phyloP scores from a whole-genome alignment of 2,888 invertebrate species.

The Phortica okadai region DNA sequence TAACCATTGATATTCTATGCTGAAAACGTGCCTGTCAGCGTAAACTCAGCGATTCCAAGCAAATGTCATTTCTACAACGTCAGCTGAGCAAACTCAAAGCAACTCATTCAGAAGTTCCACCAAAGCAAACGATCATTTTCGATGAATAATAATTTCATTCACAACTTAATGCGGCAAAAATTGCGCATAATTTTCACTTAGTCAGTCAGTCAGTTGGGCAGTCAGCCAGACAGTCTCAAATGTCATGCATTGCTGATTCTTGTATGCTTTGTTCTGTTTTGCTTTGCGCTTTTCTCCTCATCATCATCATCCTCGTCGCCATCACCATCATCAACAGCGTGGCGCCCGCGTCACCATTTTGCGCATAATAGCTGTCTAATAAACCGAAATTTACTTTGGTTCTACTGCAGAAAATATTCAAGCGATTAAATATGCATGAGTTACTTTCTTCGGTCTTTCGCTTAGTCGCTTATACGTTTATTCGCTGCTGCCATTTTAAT shows the following conservation, averaged over 20 bases:
- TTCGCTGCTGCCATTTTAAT: neutral
- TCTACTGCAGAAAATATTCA: slow-evolving; percentile 13
- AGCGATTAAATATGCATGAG: slow-evolving; percentile 29
- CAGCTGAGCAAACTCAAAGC: neutral
- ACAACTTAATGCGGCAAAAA: slow-evolving; percentile 24
- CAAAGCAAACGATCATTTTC: neutral
- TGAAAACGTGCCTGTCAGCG: slow-evolving; percentile 31
- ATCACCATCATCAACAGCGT: neutral
- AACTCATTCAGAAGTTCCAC: neutral
- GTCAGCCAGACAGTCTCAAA: neutral
- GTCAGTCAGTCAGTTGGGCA: neutral
- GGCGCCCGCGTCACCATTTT: slow-evolving; percentile 5
- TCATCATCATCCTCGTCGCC: neutral
- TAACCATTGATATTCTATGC: slow-evolving; percentile 23
- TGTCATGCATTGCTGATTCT: neutral
- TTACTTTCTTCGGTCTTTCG: neutral
- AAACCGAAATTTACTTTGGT: slow-evolving; percentile 19
- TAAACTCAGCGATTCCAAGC: neutral
- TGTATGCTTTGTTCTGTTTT: neutral
- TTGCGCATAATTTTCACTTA: slow-evolving; percentile 21
- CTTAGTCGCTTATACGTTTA: neutral
- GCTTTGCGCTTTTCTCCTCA: neutral
- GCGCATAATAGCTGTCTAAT: slow-evolving; percentile 31
- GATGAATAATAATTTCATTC: slow-evolving; percentile 19
- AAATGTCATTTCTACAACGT: slow-evolving; percentile 15